Percentiles rank a stretch among this genome's conserved stretches.
These are phyloP conservation scores for Myoxocephalus aenaeus DNA, from an alignment of 2,797 vertebrate species.

Conservation along the genomic window DNA sequence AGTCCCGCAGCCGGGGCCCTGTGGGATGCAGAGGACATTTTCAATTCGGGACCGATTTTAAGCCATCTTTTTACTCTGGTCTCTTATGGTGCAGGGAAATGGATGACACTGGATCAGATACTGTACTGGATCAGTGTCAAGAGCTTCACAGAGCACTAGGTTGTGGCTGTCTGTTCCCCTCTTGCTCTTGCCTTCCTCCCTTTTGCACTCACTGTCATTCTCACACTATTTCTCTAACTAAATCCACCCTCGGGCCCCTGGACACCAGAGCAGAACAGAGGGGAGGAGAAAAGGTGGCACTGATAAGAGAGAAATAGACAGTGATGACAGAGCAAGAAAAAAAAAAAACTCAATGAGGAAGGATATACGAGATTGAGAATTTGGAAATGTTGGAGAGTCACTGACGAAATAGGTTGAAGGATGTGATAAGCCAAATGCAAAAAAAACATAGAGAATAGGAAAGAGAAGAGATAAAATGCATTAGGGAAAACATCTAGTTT, in stretches of 20 bases:
- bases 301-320: conserved; percentile 53
- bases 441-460: neutral
- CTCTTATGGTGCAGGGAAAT: conserved; percentile 34
- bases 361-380: conserved; percentile 29
- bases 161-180: conserved; percentile 45
- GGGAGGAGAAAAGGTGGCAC: conserved; percentile 59
- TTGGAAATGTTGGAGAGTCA: conserved; percentile 23
- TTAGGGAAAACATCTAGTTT: neutral
- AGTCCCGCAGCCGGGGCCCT: conserved; percentile 13
- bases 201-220: conserved; percentile 41
- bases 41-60: conserved; percentile 37
- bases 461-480: neutral
- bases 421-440: neutral
- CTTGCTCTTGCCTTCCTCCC: conserved; percentile 22
- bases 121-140: conserved; percentile 45
- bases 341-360: conserved; percentile 22
- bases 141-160: conserved; percentile 41
- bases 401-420: neutral
- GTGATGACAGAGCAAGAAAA: conserved; percentile 12
- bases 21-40: conserved; percentile 26
- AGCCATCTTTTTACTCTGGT: conserved; percentile 34
- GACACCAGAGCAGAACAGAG: conserved; percentile 60
- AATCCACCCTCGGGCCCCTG: conserved; percentile 57
- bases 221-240: conserved; percentile 58
- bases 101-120: conserved; percentile 47